Conservation (phyloP, 2,797 vertebrate species). For the Acanthurus tractus region DNA sequence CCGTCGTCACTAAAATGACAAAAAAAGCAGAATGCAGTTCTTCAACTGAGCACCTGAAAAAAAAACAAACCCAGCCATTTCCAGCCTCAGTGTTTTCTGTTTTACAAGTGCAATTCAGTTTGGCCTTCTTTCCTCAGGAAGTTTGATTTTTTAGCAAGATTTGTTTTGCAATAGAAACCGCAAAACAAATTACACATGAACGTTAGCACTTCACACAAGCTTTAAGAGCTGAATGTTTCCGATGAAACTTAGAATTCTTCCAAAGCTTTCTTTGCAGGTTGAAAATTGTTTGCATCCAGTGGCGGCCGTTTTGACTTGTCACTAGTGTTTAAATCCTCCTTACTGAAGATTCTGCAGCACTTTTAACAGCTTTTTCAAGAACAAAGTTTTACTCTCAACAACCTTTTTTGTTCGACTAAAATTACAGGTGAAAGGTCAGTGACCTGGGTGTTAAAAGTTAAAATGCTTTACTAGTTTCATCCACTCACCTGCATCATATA, state of each 20-base stretch:
- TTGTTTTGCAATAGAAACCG: background rate
- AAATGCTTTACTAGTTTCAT: slow-evolving; percentile 3
- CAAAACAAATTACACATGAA: background rate
- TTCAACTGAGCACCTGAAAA: background rate
- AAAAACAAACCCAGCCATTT: background rate
- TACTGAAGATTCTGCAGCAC: background rate
- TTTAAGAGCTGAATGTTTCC: slow-evolving; percentile 2
- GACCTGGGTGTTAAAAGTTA: background rate
- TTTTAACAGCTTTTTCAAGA: background rate
- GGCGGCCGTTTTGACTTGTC: background rate
- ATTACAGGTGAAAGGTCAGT: slow-evolving; percentile 29
- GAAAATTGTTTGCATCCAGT: background rate
- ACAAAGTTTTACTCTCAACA: slow-evolving; percentile 15
- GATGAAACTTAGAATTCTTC: background rate
- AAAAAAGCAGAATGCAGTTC: slow-evolving; percentile 3
- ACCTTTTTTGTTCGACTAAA: slow-evolving; percentile 11
- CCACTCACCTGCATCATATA: background rate
- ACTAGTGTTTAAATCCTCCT: no score
- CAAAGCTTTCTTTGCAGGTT: background rate
- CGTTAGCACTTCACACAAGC: background rate
- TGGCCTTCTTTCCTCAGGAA: slow-evolving; percentile 13
- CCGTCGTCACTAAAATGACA: slow-evolving; percentile 14
- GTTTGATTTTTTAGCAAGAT: background rate
- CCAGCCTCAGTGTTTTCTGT: background rate
- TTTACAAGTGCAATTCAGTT: background rate